These are phyloP conservation scores for Simalia tracyae DNA, from an alignment of 2,797 vertebrate genomes.

Conservation along the genomic window DNA sequence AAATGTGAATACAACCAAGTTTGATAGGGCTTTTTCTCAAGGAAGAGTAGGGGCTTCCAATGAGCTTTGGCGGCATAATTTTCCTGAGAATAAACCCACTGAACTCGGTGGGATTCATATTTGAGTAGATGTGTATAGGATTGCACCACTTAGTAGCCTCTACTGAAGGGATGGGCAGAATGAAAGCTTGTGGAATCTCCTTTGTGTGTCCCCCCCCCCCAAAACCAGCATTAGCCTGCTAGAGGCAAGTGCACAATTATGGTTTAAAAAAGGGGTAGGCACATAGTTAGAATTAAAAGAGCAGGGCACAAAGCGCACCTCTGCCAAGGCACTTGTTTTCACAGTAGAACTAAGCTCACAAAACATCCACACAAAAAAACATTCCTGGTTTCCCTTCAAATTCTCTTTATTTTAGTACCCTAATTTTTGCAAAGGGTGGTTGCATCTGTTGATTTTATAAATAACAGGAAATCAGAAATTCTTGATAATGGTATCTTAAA, in stretches of 20 bases:
- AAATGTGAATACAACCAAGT: neutral
- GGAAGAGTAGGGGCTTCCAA: neutral
- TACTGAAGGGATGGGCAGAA: neutral
- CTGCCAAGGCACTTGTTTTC: neutral
- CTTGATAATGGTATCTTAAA: neutral
- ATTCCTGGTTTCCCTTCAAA: neutral
- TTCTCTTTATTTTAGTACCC: neutral
- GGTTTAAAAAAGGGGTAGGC: neutral
- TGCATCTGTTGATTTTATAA: neutral
- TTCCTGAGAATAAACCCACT: neutral
- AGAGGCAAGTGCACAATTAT: neutral
- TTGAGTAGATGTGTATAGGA: neutral
- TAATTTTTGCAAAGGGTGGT: neutral
- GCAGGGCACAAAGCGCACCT: neutral
- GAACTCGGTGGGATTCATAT: neutral
- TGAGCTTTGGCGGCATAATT: neutral
- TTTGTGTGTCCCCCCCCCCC: neutral
- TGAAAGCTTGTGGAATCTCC: neutral
- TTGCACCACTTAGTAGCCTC: neutral
- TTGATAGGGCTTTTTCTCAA: neutral
- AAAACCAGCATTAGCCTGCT: neutral
- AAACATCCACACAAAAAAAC: neutral
- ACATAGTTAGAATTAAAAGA: neutral
- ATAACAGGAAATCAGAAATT: neutral
- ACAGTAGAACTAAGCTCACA: neutral